These are phyloP conservation scores for Orius laevigatus DNA, from an alignment of 1,140 invertebrate species.

Conservation along the genomic window DNA sequence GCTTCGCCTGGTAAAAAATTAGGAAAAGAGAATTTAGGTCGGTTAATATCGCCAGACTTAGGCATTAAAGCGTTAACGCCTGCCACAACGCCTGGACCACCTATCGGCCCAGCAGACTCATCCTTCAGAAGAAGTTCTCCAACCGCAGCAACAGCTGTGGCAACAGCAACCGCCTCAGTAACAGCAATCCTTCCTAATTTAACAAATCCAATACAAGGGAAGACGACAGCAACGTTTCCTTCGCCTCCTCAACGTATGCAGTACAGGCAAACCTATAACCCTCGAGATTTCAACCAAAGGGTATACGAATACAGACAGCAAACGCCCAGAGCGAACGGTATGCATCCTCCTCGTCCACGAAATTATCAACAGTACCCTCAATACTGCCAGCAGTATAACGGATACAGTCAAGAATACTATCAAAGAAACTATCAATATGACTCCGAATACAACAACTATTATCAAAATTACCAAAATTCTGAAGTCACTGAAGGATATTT, in stretches of 20 bases:
- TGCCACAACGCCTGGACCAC: conserved; percentile 44
- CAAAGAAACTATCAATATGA: conserved; percentile 18
- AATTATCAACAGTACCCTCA: conserved; percentile 15
- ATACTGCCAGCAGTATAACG: conserved; percentile 24
- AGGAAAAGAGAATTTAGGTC: conserved; percentile 12
- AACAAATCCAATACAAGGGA: conserved; percentile 17
- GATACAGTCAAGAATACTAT: conserved; percentile 18
- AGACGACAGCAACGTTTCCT: conserved; percentile 16
- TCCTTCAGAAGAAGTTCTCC: conserved; percentile 30
- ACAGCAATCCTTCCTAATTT: conserved; percentile 20
- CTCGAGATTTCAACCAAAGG: conserved; percentile 27
- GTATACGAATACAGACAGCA: conserved; percentile 25
- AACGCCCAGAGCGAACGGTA: conserved; percentile 22
- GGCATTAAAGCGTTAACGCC: conserved; percentile 34
- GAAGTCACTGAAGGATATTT: conserved; percentile 21
- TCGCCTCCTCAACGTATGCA: conserved; percentile 15
- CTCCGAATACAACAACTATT: conserved; percentile 12
- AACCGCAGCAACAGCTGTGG: conserved; percentile 18
- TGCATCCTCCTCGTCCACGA: conserved; percentile 20
- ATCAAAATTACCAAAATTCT: conserved; percentile 22
- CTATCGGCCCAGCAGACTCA: conserved; percentile 30
- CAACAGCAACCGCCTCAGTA: conserved; percentile 27
- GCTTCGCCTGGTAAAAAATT: conserved; percentile 15
- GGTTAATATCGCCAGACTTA: conserved; percentile 17
- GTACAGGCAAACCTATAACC: conserved; percentile 13